Evolutionary conservation across 2,888 invertebrate genomes (phyloP).

Genomic region (Strigamia transsilvanica): DNA sequence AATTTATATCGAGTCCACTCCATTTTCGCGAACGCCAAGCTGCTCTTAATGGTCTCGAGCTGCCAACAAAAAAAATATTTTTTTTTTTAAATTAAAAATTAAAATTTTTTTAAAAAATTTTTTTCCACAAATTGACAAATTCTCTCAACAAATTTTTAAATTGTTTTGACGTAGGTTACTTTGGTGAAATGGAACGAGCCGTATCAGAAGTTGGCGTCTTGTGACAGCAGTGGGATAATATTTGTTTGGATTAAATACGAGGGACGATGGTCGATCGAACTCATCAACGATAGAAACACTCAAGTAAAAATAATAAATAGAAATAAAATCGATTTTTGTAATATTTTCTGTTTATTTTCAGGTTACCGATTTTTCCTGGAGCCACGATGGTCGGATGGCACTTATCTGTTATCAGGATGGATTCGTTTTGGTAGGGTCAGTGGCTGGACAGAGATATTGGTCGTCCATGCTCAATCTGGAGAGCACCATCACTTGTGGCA

Average conservation of each 20-base stretch:
- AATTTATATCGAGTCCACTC: background rate
- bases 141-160: background rate
- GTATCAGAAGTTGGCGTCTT: constrained; percentile 96
- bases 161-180: constrained; percentile 74
- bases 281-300: constrained; percentile 97
- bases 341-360: constrained; percentile 57
- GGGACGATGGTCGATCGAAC: constrained; percentile 97
- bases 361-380: constrained; percentile 98
- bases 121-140: no score
- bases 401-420: constrained; percentile 98
- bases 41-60: no score
- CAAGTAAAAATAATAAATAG: constrained; percentile 66
- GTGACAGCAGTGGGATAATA: constrained; percentile 96
- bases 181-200: constrained; percentile 98
- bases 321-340: background rate
- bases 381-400: constrained; percentile 97
- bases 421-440: constrained; percentile 96
- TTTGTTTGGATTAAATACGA: constrained; percentile 99
- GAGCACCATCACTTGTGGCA: constrained; percentile 92
- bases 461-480: constrained; percentile 95
- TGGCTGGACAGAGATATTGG: constrained; percentile 97
- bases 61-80: no score
- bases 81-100: no score
- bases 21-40: background rate
- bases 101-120: no score